Base-by-base conservation (phyloP, 1,140 invertebrate genomes). In the Drosophila fuyamai region DNA sequence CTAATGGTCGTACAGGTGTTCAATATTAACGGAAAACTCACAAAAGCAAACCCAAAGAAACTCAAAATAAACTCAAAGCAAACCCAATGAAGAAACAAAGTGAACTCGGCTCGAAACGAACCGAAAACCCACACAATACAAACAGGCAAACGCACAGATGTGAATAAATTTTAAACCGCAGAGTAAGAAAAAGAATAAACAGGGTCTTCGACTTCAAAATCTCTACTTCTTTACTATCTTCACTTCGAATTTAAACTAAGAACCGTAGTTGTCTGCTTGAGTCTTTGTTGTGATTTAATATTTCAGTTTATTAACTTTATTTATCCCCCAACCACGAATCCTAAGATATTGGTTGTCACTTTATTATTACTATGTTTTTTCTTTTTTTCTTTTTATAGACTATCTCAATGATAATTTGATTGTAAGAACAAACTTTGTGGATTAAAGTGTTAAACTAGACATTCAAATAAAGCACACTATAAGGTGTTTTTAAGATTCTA, bases 1-100 rank as follows among this genome's bases (percentile, higher is more conserved):
- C 57, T 60, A 74, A 58, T 41, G 57, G 50, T 18, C 41, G 36
- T 63, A 75, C 70, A 81, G 78, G 78, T 80, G 78, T 80, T 80
- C 75, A 60, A 78, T 68, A 66, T 55, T 35, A 62, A 47, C 67
- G 51, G 8, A 74, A 46, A 54, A 58, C 23, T 16, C 41, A 53
- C 56, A 40, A 14, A 62, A 14, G 23, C 41, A 51, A 54, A 41
- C 41, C 35, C 58, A 55, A 66, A 41, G 48, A 32, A 54, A 61
- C 18, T 27, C 13, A 38, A 38, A 59, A 16, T 16, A 54, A 61
- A n/a, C n/a, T n/a, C n/a, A 67, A 53, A 27, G 18, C n/a, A 32
- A 41, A 53, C 13, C 48, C 35, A 62, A 63, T 62, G 36, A 14
- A 57, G 40, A 58, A 35, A 43, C 46, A 55, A 62, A 51, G 51